A percentile compares a stretch with the other conserved stretches of the same genome.
Evolutionary conservation across 2,797 vertebrate species (phyloP).

Genomic region (Chaunax sp.): DNA sequence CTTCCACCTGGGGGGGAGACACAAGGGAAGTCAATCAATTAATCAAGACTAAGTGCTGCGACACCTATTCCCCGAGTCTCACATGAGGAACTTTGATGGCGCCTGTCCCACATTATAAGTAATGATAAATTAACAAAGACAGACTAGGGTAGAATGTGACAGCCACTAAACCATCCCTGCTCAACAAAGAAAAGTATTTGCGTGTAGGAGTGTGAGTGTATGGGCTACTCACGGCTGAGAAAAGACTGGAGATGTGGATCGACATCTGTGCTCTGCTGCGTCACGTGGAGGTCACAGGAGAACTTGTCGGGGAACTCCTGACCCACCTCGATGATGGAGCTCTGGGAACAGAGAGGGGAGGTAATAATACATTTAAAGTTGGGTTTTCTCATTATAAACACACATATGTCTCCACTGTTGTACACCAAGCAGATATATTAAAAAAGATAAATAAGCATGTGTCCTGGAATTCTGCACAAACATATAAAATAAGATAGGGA

Average conservation of each 20-base stretch:
- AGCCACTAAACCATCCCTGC: slow-evolving; percentile 33
- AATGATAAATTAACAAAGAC: slow-evolving; percentile 52
- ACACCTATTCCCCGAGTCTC: background rate
- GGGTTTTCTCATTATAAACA: background rate
- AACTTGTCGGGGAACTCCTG: slow-evolving; percentile 89
- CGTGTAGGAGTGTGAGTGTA: background rate
- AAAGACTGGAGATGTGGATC: slow-evolving; percentile 85
- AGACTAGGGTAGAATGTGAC: slow-evolving; percentile 35
- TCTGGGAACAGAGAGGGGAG: slow-evolving; percentile 76
- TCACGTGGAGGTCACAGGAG: slow-evolving; percentile 90
- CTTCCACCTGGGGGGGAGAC: slow-evolving; percentile 86
- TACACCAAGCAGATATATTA: background rate
- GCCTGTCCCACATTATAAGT: slow-evolving; percentile 30
- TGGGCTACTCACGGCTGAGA: slow-evolving; percentile 82
- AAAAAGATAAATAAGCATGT: background rate
- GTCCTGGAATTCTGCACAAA: too few relatives aligned
- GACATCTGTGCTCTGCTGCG: slow-evolving; percentile 85
- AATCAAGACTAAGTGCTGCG: slow-evolving; percentile 10
- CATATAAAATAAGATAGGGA: background rate
- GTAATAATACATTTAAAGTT: background rate
- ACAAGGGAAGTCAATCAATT: slow-evolving; percentile 24
- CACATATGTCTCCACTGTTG: too few relatives aligned
- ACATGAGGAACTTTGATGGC: slow-evolving; percentile 18
- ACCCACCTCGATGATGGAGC: slow-evolving; percentile 87
- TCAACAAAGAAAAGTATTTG: slow-evolving; percentile 13